A percentile compares a stretch with the other conserved stretches of the same genome.
These are phyloP conservation scores for Carcina quercana DNA, from an alignment of 2,888 invertebrate genomes.

Conservation along the genomic window DNA sequence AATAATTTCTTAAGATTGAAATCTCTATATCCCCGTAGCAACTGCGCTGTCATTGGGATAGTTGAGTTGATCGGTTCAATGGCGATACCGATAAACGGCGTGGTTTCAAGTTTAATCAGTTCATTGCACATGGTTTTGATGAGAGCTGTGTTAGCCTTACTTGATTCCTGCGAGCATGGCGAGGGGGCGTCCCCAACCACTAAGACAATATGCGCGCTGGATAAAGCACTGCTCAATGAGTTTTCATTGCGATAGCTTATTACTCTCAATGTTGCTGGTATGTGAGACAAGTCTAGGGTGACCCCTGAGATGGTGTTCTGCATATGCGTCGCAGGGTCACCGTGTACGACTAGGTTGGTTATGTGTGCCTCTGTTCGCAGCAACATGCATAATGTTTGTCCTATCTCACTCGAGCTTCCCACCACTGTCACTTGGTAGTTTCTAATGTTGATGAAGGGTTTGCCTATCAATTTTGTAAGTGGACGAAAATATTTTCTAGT, in stretches of 20 bases:
- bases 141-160: constrained; percentile 67
- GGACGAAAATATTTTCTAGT: too few species aligned
- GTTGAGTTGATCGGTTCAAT: constrained; percentile 61
- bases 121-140: constrained; percentile 38
- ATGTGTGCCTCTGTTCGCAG: constrained; percentile 74
- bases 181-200: too few species aligned
- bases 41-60: constrained; percentile 60
- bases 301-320: constrained; percentile 43
- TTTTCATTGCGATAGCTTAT: too few species aligned
- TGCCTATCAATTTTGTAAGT: too few species aligned
- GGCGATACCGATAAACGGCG: constrained; percentile 55
- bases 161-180: constrained; percentile 76
- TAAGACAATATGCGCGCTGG: too few species aligned
- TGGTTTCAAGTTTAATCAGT: constrained; percentile 33
- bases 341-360: constrained; percentile 75
- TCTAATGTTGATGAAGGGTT: too few species aligned
- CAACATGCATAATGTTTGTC: constrained; percentile 71
- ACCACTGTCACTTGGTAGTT: constrained; percentile 47
- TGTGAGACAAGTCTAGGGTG: constrained; percentile 58
- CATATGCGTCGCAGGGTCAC: constrained; percentile 40
- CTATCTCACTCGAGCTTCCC: constrained; percentile 62
- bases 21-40: constrained; percentile 45
- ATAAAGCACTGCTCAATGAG: too few species aligned
- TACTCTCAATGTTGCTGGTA: constrained; percentile 45
- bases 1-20: constrained; percentile 79